Evolutionary conservation across 1,140 invertebrate species (phyloP), one percentile per base, ranked within the genome.

Genomic region (Drosophila albomicans): DNA sequence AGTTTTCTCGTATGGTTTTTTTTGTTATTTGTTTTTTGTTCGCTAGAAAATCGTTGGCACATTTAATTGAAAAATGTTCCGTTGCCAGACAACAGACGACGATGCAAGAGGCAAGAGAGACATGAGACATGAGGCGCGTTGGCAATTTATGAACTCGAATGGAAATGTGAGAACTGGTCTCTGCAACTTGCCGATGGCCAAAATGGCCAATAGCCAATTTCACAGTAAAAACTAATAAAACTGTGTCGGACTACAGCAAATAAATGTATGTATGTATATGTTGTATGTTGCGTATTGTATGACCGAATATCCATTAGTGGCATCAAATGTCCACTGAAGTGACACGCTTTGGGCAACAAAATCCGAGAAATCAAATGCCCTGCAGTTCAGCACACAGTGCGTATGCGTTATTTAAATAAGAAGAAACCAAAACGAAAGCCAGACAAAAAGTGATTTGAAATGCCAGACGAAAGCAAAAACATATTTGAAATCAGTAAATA

Each of bases 21-120:
- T 38, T 38, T 10, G 0, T 38, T 38, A 11, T 10, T 38, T 38
- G 35, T 38, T 38, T 2, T 7, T 38, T 38, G 35, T 52, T 35
- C n/a, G 11, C 45, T 25, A 28, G 5, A 49, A 49, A 20, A 49
- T 41, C 15, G 30, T 49, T 41, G 7, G 28, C 71, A 69, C 13
- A 86, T 86, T 86, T 81, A 85, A 85, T 85, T 86, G 82, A 75
- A 85, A 80, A 81, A 78, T 85, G 82, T 81, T 67, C 74, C 61
- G 79, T 79, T 78, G 70, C 70, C 48, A 58, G 49, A 56, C 57
- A 68, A 74, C 71, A 61, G 38, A 41, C 2, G 10, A 41, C 41
- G 20, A 25, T 25, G 20, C 20, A 25, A 25, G 20, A 4, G 20
- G 20, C 20, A 3, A 25, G 20, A 25, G 20, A 43, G 38, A n/a